Evolutionary conservation across 1,140 invertebrate species (phyloP).

Genomic region (Scaptomyza graminum): DNA sequence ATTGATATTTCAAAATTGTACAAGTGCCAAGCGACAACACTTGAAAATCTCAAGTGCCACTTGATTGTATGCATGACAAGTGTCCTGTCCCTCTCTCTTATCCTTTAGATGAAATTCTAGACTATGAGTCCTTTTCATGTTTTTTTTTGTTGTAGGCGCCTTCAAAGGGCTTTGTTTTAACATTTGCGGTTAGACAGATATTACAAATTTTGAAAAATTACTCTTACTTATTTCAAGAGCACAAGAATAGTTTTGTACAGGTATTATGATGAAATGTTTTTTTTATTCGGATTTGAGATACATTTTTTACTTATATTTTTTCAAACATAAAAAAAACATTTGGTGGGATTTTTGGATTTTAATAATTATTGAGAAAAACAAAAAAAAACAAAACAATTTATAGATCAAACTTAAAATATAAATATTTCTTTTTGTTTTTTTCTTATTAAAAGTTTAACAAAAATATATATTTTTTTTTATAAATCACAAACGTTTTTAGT

Average conservation of each 20-base stretch:
- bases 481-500: too few species aligned
- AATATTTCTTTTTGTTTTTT: too few species aligned
- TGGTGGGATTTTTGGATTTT: too few species aligned
- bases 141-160: constrained; percentile 9
- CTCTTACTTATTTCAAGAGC: background rate
- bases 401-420: too few species aligned
- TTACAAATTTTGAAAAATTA: background rate
- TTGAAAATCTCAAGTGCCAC: constrained; percentile 32
- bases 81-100: constrained; percentile 1
- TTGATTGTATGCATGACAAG: background rate
- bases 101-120: constrained; percentile 41
- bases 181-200: constrained; percentile 35
- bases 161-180: constrained; percentile 19
- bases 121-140: constrained; percentile 6
- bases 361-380: too few species aligned
- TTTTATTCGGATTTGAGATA: background rate
- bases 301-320: background rate
- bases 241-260: background rate
- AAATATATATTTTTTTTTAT: too few species aligned
- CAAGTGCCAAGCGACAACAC: constrained; percentile 34
- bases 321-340: too few species aligned
- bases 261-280: background rate
- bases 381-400: too few species aligned
- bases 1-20: constrained; percentile 42
- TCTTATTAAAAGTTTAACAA: too few species aligned